Conservation (phyloP, 2,113 vertebrate genomes). For the Athene cunicularia region DNA sequence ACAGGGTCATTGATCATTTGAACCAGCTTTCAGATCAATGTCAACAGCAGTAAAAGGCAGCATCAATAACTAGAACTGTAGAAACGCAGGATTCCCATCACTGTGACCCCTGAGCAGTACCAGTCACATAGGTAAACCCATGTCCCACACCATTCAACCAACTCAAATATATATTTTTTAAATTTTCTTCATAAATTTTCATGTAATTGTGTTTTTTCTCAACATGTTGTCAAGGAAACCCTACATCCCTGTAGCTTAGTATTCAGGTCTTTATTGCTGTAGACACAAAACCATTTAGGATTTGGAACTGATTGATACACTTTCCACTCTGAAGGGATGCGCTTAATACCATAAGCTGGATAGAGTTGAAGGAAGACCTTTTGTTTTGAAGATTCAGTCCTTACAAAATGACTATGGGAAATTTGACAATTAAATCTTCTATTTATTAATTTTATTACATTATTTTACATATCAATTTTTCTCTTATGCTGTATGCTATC, state of each 20-base stretch:
- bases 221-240: conserved; percentile 73
- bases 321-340: background rate
- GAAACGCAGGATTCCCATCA: background rate
- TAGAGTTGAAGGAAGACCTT: background rate
- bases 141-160: background rate
- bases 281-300: conserved; percentile 31
- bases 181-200: background rate
- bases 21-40: background rate
- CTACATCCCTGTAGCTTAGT: conserved; percentile 13
- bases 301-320: conserved; percentile 34
- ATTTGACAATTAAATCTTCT: background rate
- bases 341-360: background rate
- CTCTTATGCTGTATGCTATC: background rate
- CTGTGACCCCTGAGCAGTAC: fast-evolving
- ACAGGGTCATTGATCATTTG: background rate
- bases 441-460: background rate
- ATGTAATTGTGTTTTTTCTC: conserved; percentile 29
- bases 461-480: background rate
- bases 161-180: background rate
- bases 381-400: background rate
- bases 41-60: background rate
- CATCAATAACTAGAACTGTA: background rate
- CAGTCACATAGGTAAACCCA: background rate
- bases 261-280: conserved; percentile 49
- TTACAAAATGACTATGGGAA: background rate